Evolutionary conservation across 2,888 invertebrate genomes (phyloP).

Genomic region (Leptinotarsa juncta): DNA sequence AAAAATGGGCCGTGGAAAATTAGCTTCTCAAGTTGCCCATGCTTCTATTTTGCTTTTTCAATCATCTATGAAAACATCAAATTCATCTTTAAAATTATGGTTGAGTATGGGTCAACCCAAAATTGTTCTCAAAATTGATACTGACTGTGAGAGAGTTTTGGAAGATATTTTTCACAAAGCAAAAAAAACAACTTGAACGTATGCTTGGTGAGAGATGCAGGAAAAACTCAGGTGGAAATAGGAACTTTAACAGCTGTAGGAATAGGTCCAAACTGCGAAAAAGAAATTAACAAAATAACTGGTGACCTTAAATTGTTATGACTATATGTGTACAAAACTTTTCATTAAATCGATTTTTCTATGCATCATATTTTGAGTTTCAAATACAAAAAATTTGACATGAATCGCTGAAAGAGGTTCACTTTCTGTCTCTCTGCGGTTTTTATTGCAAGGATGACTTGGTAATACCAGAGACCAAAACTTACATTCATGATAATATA

Average conservation of each 20-base stretch:
- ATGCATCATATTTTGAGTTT: too few relatives aligned
- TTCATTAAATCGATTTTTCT: slow-evolving; percentile 6
- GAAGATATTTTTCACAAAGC: slow-evolving; percentile 69
- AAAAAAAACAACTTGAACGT: slow-evolving; percentile 66
- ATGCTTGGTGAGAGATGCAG: slow-evolving; percentile 77
- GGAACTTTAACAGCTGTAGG: slow-evolving; percentile 80
- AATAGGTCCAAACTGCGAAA: slow-evolving; percentile 76
- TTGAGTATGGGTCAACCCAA: slow-evolving; percentile 78
- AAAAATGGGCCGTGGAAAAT: slow-evolving; percentile 82
- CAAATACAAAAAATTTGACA: too few relatives aligned
- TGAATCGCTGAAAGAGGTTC: too few relatives aligned
- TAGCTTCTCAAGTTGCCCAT: slow-evolving; percentile 84
- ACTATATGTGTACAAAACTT: slow-evolving; percentile 31
- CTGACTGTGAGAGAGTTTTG: slow-evolving; percentile 65
- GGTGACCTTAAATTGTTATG: slow-evolving; percentile 74
- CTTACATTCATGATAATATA: too few relatives aligned
- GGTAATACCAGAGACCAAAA: too few relatives aligned
- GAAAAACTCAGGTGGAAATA: slow-evolving; percentile 76
- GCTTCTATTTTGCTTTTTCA: slow-evolving; percentile 79
- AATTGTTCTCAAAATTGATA: slow-evolving; percentile 75
- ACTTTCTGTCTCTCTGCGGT: too few relatives aligned
- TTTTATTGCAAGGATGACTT: too few relatives aligned
- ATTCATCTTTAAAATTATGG: slow-evolving; percentile 72
- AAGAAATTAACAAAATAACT: slow-evolving; percentile 73
- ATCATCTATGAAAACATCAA: slow-evolving; percentile 64